Evolutionary conservation across 1,140 invertebrate species (phyloP), one percentile per base, ranked within the genome.

Genomic region (Pogonognathellus flavescens): DNA sequence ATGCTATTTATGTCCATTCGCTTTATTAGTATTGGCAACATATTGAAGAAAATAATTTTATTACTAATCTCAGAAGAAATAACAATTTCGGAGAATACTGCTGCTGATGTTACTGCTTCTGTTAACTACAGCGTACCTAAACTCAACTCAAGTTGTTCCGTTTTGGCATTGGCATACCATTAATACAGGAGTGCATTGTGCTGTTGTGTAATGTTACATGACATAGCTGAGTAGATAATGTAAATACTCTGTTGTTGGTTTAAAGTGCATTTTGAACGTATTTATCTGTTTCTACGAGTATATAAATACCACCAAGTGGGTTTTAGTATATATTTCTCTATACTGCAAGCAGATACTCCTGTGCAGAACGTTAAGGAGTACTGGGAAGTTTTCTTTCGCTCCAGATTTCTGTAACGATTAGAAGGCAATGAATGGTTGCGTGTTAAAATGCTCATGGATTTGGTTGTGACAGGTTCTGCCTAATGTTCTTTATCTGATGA

Each of bases 31-130:
- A 25, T 66, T 25, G 59, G n/a, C 22, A 20, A 22, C 22, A 66
- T 11, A 66, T 66, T 25, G 8, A 66, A 25, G 60, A 25, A 66
- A 66, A 66, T 66, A 66, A 66, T 66, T 66, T 66, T 66, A 13
- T 1, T 41, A 41, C 31, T 66, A 66, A 66, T 66, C 59, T 20
- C 10, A 20, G 20, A 22, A 25, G 31, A 41, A 41, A 41, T 41
- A 41, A 41, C 31, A 66, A 20, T 66, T 66, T 66, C 3, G 59
- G 6, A 0, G 2, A 41, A 41, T 1, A 41, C 31, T 41, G 31
- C 31, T 6, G 31, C 31, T 41, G 31, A 41, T 41, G 31, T 41
- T 41, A 41, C 31, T 41, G 31, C 31, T 41, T 41, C 31, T 41
- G 31, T 6, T 41, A 41, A 41, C 31, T 41, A 41, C 31, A 6